Conservation (phyloP, 1,140 invertebrate species). For the Pseudobourletiella spinata region DNA sequence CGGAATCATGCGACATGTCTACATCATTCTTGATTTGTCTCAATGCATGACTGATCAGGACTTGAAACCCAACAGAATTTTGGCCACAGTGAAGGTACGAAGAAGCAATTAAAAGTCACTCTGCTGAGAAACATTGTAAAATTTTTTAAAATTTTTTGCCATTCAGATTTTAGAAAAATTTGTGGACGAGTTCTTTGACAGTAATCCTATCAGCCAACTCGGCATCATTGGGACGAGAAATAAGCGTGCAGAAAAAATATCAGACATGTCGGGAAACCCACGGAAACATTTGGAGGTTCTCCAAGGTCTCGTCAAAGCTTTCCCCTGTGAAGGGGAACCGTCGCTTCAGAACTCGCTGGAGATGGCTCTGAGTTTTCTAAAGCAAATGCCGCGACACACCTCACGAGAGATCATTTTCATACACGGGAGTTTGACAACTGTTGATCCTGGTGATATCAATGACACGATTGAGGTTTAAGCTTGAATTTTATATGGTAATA, state of each 20-base stretch:
- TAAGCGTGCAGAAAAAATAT: conserved; percentile 85
- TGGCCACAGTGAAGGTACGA: conserved; percentile 74
- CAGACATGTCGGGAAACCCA: conserved; percentile 77
- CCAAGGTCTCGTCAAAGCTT: too few relatives aligned
- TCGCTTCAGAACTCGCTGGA: conserved; percentile 92
- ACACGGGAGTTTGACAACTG: conserved; percentile 88
- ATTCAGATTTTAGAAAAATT: conserved; percentile 83
- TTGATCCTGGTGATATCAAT: conserved; percentile 89
- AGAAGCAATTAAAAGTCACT: not conserved
- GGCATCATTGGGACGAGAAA: conserved; percentile 85
- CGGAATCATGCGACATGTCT: conserved; percentile 94
- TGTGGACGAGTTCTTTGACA: conserved; percentile 94
- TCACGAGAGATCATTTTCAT: conserved; percentile 86
- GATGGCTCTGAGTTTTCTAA: conserved; percentile 72
- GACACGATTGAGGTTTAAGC: conserved; percentile 64
- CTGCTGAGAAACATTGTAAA: conserved; percentile 1
- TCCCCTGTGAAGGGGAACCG: conserved; percentile 71
- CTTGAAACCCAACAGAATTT: conserved; percentile 84
- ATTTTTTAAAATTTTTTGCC: conserved; percentile 39
- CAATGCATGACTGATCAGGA: conserved; percentile 89
- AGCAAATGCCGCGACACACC: conserved; percentile 82
- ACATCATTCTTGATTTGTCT: conserved; percentile 84
- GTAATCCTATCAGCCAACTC: conserved; percentile 96
- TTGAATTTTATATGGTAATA: conserved; percentile 12
- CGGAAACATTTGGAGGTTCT: conserved; percentile 69